Evolutionary conservation across 2,888 invertebrate species (phyloP).

Genomic region (Malthinus seriepunctatus): DNA sequence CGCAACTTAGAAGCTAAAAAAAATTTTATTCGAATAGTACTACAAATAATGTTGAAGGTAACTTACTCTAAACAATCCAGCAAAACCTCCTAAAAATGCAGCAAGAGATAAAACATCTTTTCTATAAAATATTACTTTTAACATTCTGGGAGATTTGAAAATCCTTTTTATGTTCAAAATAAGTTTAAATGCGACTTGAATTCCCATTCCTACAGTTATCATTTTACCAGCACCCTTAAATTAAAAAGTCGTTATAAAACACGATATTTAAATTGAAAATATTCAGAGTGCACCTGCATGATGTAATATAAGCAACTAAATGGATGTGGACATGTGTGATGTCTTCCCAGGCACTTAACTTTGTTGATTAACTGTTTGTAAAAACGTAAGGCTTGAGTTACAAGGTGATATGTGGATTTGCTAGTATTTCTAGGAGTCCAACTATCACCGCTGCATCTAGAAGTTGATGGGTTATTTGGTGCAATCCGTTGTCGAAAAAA

Average conservation of each 20-base stretch:
- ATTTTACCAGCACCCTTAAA: conserved; percentile 62
- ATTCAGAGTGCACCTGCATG: conserved; percentile 51
- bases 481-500: conserved; percentile 42
- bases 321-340: conserved; percentile 64
- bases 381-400: conserved; percentile 52
- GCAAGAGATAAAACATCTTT: conserved; percentile 65
- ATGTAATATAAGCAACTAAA: conserved; percentile 65
- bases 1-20: conserved; percentile 66
- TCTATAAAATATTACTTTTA: conserved; percentile 59
- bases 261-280: too few relatives aligned
- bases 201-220: conserved; percentile 63
- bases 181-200: conserved; percentile 64
- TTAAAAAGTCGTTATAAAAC: conserved; percentile 7
- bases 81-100: conserved; percentile 70
- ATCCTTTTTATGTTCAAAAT: conserved; percentile 61
- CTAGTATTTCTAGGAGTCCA: conserved; percentile 39
- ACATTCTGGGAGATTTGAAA: conserved; percentile 56
- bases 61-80: conserved; percentile 68
- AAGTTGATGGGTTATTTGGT: conserved; percentile 37
- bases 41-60: conserved; percentile 27
- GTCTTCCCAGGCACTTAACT: conserved; percentile 57
- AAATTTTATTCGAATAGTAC: neutral
- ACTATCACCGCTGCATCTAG: conserved; percentile 32
- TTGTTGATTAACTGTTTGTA: conserved; percentile 56
- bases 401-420: conserved; percentile 46